Evolutionary conservation across 2,113 vertebrate species (phyloP), one percentile per base, ranked within the genome.

Genomic region (Platysternon megacephalum): DNA sequence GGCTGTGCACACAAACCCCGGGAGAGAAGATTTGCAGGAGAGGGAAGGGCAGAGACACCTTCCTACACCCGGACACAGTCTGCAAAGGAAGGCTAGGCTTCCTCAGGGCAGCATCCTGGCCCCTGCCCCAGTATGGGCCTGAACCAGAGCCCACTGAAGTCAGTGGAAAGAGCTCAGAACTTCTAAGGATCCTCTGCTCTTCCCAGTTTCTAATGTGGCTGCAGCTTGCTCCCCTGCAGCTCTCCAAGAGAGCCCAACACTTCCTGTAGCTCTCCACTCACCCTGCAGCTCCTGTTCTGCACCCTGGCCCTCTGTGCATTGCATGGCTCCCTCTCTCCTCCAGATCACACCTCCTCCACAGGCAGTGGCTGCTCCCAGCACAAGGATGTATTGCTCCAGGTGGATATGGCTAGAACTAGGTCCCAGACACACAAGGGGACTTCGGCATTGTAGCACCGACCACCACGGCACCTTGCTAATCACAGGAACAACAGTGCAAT

Each of bases 1-100:
- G 65, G 46, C 26, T 42, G 55, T 56, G 49, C 42, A 42, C 35
- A 52, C 35, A 82, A 81, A 72, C 35, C 28, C 12, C 16, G 42
- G 17, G 48, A 16, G 42, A 53, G 76, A 53, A 53, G 52, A 21
- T 88, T 52, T n/a, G 26, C 6, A 58, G n/a, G 24, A 22, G 29
- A 32, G 24, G 39, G 14, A 5, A 4, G 19, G 11, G 22, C 61
- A 87, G 39, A 81, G 58, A 21, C 44, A 76, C 5, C 5, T 46
- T 11, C n/a, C 28, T 35, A 55, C 14, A n/a, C 32, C 16, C 46
- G 39, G 14, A 35, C 39, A 28, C 7, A 65, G 52, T 32, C 29
- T 1, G 0, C 13, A 28, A 10, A 79, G 26, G 46, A 56, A 16
- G 5, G 21, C 58, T 13, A 32, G 2, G 3, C 1, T 79, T 83